Evolutionary conservation across 35 echinoderm and acorn worm genomes (phyloP), one percentile per base, ranked within the genome.

Genomic region (Anneissia japonica): DNA sequence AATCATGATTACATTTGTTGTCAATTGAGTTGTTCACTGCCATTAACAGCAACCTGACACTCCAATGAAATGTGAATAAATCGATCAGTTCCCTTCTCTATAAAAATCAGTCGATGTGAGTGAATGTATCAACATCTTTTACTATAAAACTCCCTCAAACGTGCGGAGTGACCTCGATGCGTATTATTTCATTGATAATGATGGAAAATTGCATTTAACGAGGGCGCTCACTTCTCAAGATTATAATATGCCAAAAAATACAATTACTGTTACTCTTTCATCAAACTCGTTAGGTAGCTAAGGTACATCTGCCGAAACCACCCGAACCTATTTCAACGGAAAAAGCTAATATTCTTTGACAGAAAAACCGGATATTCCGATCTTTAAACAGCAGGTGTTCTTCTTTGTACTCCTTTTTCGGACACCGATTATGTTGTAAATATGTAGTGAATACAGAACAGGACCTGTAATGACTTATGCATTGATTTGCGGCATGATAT

Each of bases 1-100:
- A 64, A 64, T 64, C 51, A 64, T 23, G 51, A 64, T 64, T 64
- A 64, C 51, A 64, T 64, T 64, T 64, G 1, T 6, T 64, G 51
- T 64, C 51, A 64, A 64, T 64, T 64, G 51, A 64, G 51, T 64
- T 64, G 51, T 64, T 64, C 51, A 26, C 7, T 64, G 51, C 51
- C 51, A 64, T 64, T 64, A 64, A 64, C 51, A 64, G 51, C 51
- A 64, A 64, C 51, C 51, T 64, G 51, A 64, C 51, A 64, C 51
- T 64, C 26, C 7, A 64, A 16, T 16, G 19, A 12, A 26, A 64
- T 64, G 51, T 64, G 51, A 64, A 64, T 64, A 64, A 64, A 64
- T 64, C 51, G 51, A 64, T 64, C 51, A 64, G 10, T 64, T 64
- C 26, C 51, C 51, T 4, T 43, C 40, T 43, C 14, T 43, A 43